Percentiles rank a stretch among this genome's conserved stretches.
phyloP scores from a whole-genome alignment of 2,888 invertebrate genomes.

The Ornithoptera priamus region DNA sequence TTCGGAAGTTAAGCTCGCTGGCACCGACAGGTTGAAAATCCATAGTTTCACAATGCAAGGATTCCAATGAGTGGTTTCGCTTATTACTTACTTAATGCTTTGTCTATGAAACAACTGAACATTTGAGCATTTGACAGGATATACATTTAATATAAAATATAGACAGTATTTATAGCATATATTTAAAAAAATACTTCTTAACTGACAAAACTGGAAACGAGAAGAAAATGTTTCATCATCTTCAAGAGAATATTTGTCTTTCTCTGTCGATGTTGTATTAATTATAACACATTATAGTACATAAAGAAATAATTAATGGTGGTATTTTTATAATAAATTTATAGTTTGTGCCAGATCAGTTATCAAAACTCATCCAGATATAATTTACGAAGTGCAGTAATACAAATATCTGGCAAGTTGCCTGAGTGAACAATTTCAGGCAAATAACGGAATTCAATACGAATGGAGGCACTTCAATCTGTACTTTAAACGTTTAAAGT shows the following conservation, averaged over 20 bases:
- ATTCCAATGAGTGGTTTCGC: not conserved
- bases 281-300: no score
- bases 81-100: constrained; percentile 7
- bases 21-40: constrained; percentile 2
- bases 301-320: no score
- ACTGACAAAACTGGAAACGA: no score
- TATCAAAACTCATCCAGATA: not conserved
- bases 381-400: not conserved
- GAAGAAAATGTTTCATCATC: no score
- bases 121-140: not conserved
- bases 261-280: no score
- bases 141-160: not conserved
- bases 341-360: no score
- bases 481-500: no score
- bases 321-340: no score
- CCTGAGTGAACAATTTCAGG: not conserved
- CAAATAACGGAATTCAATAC: not conserved
- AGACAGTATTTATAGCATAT: no score
- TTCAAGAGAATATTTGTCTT: no score
- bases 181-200: no score
- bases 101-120: not conserved
- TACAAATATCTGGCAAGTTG: constrained; percentile 5
- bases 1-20: not conserved
- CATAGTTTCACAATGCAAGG: constrained; percentile 5
- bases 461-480: no score